Base-by-base conservation (phyloP, 2,113 vertebrate genomes). In the Clarias batrachus region DNA sequence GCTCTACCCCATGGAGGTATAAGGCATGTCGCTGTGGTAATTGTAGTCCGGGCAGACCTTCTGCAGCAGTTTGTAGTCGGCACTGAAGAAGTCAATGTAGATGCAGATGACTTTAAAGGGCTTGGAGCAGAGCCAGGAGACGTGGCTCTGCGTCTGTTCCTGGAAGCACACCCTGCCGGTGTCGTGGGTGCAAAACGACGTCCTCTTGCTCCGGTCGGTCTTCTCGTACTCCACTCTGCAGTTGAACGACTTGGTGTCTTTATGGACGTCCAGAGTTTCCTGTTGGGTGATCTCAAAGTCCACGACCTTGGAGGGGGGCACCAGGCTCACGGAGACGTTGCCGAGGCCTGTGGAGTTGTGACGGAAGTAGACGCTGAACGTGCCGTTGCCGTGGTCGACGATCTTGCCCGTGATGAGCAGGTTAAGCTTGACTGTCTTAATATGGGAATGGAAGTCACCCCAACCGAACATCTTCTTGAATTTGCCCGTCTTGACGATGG, bases 81-180 rank as follows among this genome's bases (percentile, higher is more conserved):
- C 92, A 48, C 95, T 94, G 27, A 92, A 94, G 92, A 96, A 96
- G 77, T 94, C 94, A 11, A 95, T 94, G 87, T 95, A 95, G 91
- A 96, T 95, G 89, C 95, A 96, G 85, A 96, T 95, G 73, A 96
- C 94, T 88, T 96, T 96, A 85, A 95, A 95, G 54, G 94, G 95
- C 85, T 96, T 96, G 85, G 93, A 94, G 41, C 95, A 96, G 89
- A 96, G 94, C 95, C 95, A 96, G 85, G 94, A 93, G 4, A 94
- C 92, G 52, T 95, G 95, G 37, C 94, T 94, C 85, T 95, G 95
- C 3, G 94, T 95, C 91, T 95, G 94, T 80, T 95, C 95, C 5
- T 94, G 93, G 90, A 94, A 95, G 89, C 95, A 96, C 23, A 93
- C 94, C 90, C 94, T 92, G 0, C 92, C 89, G 0, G 94, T 92